Base-by-base conservation (phyloP, 2,113 vertebrate genomes). In the Forbesichthys agassizii region DNA sequence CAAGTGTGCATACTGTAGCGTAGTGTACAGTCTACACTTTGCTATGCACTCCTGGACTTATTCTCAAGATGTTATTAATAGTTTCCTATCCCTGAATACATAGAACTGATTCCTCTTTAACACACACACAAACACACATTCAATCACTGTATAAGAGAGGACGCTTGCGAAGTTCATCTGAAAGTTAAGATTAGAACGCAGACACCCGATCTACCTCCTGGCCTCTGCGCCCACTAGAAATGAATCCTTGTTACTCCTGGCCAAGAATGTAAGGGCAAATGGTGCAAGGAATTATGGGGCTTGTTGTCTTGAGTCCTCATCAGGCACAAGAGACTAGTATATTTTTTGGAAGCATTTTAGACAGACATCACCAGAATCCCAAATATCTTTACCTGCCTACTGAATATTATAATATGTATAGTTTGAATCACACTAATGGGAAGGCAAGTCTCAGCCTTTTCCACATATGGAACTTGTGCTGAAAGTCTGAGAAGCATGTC, bases 161-260 rank as follows among this genome's bases (percentile, higher is more conserved):
- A 10, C 14, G 13, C 18, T 8, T 1, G 20, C 11, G 11, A 9
- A n/a, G 49, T 77, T 61, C 51, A 75, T 66, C 66, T 74, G 16
- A 78, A 18, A 54, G 84, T 88, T 82, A 88, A 88, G 66, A 84
- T 89, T 89, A 87, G 88, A 87, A 84, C 80, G 66, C 60, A 9
- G 81, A 75, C 71, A 89, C 61, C 63, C 84, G 85, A 90, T 85
- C 81, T 47, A 33, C 13, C 42, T n/a, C 54, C 7, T 36, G 42
- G 62, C 33, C 48, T 65, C 74, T 67, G 64, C 53, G 67, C 11
- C 59, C 11, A 58, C 13, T 48, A 48, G 53, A 13, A 42, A 42
- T 7, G n/a, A n/a, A 57, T 5, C 51, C 11, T 62, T 57, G 63
- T 76, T 78, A 61, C 52, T 33, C 56, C 12, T 49, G 33, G 49